Base-by-base conservation (phyloP, 1,140 invertebrate species). In the Eupristina koningsbergeri region DNA sequence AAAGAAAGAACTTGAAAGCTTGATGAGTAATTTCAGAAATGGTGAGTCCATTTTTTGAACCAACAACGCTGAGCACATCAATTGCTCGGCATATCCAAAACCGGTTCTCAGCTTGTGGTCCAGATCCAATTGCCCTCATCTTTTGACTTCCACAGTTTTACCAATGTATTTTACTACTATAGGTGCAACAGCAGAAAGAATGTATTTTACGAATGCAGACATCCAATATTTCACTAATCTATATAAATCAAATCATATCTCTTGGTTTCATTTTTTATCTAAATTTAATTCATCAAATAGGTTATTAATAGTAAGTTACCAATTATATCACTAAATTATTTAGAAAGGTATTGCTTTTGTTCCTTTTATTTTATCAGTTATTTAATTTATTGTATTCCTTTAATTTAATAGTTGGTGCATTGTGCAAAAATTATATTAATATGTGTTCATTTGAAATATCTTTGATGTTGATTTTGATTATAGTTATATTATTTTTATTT, bases 71-170 rank as follows among this genome's bases (percentile, higher is more conserved):
- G 71, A n/a, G 29, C 45, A 9, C 45, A 74, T 74, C 45, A 29
- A 74, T 74, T 26, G 45, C 73, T 67, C 53, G 75, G 63, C 67
- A 39, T 45, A 73, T 84, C 78, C 73, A 74, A 81, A 85, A 84
- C 80, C 73, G 86, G 79, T 83, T 85, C 78, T 76, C 81, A 71
- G 45, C 61, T 84, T 69, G 29, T 29, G 45, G n/a, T 75, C 47
- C 75, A 36, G 75, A 58, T 77, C 75, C 75, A 39, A 77, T 77
- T 77, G 50, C 75, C 75, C 26, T 61, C 34, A n/a, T 8, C 45
- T 47, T 45, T 34, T 15, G 6, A 2, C 8, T 22, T 26, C 6
- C 8, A 3, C n/a, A 73, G 45, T 45, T 26, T 47, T 45, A 45
- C 5, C 41, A 26, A 45, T n/a, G 9, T 45, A 19, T 73, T 19